Percentiles rank a stretch among this genome's conserved stretches.
phyloP scores from a whole-genome alignment of 1,140 invertebrate species.

The Macrobrachium rosenbergii region DNA sequence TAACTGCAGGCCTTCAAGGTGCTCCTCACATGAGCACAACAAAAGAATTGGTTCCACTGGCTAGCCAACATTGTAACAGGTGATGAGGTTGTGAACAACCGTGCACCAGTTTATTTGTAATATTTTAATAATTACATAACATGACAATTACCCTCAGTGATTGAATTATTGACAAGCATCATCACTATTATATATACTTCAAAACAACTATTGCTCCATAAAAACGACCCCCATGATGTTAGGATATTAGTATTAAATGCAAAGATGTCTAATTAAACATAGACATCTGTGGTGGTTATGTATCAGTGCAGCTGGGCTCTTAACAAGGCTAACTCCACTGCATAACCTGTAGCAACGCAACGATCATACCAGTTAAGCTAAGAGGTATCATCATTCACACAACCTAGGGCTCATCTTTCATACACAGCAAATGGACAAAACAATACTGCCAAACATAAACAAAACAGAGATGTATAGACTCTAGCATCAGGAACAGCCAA shows the following conservation, averaged over 20 bases:
- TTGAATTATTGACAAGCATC: conserved; percentile 63
- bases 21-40: conserved; percentile 63
- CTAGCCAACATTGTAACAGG: conserved; percentile 63
- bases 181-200: conserved; percentile 64
- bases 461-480: conserved; percentile 66
- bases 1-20: conserved; percentile 46
- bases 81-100: conserved; percentile 61
- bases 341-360: conserved; percentile 62
- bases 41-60: conserved; percentile 62
- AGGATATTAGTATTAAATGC: conserved; percentile 64
- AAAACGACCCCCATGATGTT: conserved; percentile 62
- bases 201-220: conserved; percentile 65
- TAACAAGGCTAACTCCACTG: conserved; percentile 55
- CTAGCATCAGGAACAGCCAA: conserved; percentile 67
- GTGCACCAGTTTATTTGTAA: conserved; percentile 63
- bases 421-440: conserved; percentile 66
- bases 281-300: conserved; percentile 61
- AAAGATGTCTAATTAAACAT: conserved; percentile 59
- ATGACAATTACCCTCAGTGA: conserved; percentile 62
- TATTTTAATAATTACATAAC: conserved; percentile 61
- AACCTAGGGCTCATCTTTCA: conserved; percentile 61
- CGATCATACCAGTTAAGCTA: conserved; percentile 63
- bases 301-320: conserved; percentile 53
- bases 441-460: conserved; percentile 67
- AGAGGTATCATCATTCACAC: conserved; percentile 61